Evolutionary conservation across 2,888 invertebrate species (phyloP), one percentile per base, ranked within the genome.

Genomic region (Imbricaverruca yamaguchii): DNA sequence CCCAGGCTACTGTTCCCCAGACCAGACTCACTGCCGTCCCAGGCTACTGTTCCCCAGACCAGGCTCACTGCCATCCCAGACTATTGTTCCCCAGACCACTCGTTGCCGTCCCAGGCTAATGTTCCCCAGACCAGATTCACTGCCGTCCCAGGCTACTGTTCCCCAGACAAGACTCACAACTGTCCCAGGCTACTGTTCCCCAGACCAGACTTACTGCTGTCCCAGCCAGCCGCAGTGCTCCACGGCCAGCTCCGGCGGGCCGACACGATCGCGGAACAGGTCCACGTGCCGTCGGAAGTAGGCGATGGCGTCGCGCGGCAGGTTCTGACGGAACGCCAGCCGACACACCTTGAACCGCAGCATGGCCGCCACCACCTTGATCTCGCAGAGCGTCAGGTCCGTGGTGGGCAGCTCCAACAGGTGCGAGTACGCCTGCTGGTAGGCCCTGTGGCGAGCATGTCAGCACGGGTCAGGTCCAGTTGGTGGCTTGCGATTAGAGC

Each of bases 141-240:
- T 39, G 39, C 39, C 4, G 39, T 39, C 39, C 39, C 39, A 39
- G 39, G 39, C 39, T 4, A 39, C 39, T 39, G 39, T 39, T 39
- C 39, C 39, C 39, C 39, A 39, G 39, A 39, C 39, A 1, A 39
- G 39, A 39, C 39, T 39, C 39, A 39, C 39, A 3, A 4, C 39
- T 39, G 39, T 39, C 39, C 39, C 39, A 39, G 39, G 39, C 39
- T 4, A 39, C 39, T 39, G 39, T 4, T 39, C 39, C 39, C 39
- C 39, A 39, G 39, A 12, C 25, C 13, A 2, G 25, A 67, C 92
- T 90, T 90, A 97, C 91, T 98, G 97, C 89, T 94, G 93, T 25
- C 95, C 93, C 87, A 98, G 91, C 97, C 97, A 98, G 7, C 95
- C 95, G 88, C 94, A 92, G 88, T 98, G 97, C 87, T 99, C 98